Evolutionary conservation across 2,888 invertebrate species (phyloP).

Genomic region (Ditylenchus weischeri): DNA sequence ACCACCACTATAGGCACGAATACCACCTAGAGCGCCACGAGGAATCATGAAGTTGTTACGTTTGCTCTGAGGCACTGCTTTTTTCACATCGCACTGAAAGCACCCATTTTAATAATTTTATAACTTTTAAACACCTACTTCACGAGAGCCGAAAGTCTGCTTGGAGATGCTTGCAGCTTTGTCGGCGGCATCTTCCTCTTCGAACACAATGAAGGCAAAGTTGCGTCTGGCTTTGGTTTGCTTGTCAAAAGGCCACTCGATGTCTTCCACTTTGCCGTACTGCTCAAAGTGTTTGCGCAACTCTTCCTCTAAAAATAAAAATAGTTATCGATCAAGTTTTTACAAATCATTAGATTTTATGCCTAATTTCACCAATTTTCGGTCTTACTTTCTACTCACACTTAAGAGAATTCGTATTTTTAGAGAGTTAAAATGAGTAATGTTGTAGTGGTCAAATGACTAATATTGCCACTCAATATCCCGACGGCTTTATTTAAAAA

Average conservation of each 20-base stretch:
- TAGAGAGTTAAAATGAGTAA: too few relatives aligned
- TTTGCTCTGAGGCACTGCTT: slow-evolving; percentile 57
- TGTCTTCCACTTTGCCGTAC: slow-evolving; percentile 58
- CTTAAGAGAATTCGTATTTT: too few relatives aligned
- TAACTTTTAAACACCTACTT: slow-evolving; percentile 30
- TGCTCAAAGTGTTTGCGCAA: slow-evolving; percentile 55
- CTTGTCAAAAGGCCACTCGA: slow-evolving; percentile 55
- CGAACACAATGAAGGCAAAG: slow-evolving; percentile 59
- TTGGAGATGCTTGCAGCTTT: slow-evolving; percentile 51
- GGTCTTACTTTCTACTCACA: too few relatives aligned
- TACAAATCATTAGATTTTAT: neutral
- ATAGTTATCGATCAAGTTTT: neutral
- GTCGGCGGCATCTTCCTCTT: slow-evolving; percentile 58
- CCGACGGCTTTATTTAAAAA: too few relatives aligned
- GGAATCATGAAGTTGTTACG: slow-evolving; percentile 28
- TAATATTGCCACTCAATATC: too few relatives aligned
- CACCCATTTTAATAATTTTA: neutral
- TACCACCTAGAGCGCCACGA: slow-evolving; percentile 10
- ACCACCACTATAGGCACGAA: slow-evolving; percentile 24
- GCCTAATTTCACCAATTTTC: too few relatives aligned
- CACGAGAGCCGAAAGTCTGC: slow-evolving; percentile 57
- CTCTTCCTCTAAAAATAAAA: slow-evolving; percentile 46
- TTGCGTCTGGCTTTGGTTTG: slow-evolving; percentile 55
- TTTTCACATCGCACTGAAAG: slow-evolving; percentile 59
- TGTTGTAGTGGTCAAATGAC: too few relatives aligned